phyloP scores from a whole-genome alignment of 2,888 invertebrate genomes.

The Cyclophora punctaria region DNA sequence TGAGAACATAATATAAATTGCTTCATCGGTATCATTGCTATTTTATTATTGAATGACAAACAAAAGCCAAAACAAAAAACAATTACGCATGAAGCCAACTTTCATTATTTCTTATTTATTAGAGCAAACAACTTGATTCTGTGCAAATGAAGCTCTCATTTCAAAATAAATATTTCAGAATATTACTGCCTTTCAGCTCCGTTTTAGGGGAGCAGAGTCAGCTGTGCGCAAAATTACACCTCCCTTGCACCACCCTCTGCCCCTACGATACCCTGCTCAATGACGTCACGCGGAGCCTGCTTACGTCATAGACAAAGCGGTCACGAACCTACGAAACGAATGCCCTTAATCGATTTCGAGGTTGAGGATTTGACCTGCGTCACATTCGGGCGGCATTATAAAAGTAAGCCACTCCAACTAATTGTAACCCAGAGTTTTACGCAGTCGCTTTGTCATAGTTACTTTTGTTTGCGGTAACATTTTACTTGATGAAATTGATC shows the following conservation, averaged over 20 bases:
- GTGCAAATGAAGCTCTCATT: not conserved
- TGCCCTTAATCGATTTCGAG: constrained; percentile 62
- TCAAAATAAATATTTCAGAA: not conserved
- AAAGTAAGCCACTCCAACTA: not conserved
- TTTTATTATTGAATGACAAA: too few relatives aligned
- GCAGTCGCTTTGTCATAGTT: too few relatives aligned
- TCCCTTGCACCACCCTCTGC: constrained; percentile 30
- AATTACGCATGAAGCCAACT: too few relatives aligned
- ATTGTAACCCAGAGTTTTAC: too few relatives aligned
- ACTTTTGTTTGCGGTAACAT: too few relatives aligned
- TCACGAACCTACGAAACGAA: constrained; percentile 52
- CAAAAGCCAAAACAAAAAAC: too few relatives aligned
- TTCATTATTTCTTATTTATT: too few relatives aligned
- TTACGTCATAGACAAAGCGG: constrained; percentile 62
- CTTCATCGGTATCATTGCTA: too few relatives aligned
- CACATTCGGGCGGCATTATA: constrained; percentile 2
- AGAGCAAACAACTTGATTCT: constrained; percentile 1
- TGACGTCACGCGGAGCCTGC: constrained; percentile 59
- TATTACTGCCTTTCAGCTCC: constrained; percentile 19
- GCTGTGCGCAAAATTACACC: constrained; percentile 62
- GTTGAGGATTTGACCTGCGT: constrained; percentile 33
- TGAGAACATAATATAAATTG: too few relatives aligned
- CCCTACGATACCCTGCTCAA: constrained; percentile 36
- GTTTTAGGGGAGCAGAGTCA: constrained; percentile 52
- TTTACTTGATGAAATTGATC: too few relatives aligned